Base-by-base conservation (phyloP, 2,888 invertebrate species). In the Caenorhabditis imperialis region DNA sequence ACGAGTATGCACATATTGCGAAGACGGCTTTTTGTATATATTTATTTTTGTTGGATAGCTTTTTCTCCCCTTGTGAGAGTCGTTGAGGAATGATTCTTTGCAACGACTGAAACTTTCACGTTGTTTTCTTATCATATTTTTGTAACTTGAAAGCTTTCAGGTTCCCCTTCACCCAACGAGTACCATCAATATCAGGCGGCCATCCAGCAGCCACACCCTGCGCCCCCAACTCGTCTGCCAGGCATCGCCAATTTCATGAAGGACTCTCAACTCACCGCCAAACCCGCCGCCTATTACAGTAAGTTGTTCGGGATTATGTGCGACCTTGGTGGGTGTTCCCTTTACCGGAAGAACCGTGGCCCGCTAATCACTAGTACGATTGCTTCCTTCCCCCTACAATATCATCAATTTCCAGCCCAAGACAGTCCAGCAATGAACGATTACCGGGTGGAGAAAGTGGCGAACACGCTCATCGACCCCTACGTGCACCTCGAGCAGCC, bases 1-100 rank as follows among this genome's bases (percentile, higher is more conserved):
- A 73, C 48, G 60, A 65, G 73, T 73, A 60, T 65, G 60, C 73
- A 65, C 61, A n/a, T n/a, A n/a, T n/a, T n/a, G n/a, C n/a, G n/a
- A n/a, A n/a, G n/a, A n/a, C n/a, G n/a, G n/a, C n/a, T n/a, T n/a
- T n/a, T n/a, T n/a, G n/a, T n/a, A n/a, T n/a, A n/a, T n/a, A 65
- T 58, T 53, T 27, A 16, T 47, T 53, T 37, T 37, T 60, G 30
- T 60, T 35, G 27, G 58, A 23, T 51, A 16, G 37, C 12, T 50
- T 30, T 42, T 20, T 23, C 4, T 48, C 16, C 18, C 23, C 27
- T 44, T 69, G 40, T 67, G 51, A 58, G 45, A 53, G n/a, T n/a
- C n/a, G n/a, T n/a, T n/a, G n/a, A n/a, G n/a, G n/a, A n/a, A n/a
- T n/a, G n/a, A n/a, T n/a, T n/a, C n/a, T n/a, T n/a, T n/a, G n/a